Evolutionary conservation across 1,140 invertebrate genomes (phyloP).

Genomic region (Diachasmimorpha longicaudata): DNA sequence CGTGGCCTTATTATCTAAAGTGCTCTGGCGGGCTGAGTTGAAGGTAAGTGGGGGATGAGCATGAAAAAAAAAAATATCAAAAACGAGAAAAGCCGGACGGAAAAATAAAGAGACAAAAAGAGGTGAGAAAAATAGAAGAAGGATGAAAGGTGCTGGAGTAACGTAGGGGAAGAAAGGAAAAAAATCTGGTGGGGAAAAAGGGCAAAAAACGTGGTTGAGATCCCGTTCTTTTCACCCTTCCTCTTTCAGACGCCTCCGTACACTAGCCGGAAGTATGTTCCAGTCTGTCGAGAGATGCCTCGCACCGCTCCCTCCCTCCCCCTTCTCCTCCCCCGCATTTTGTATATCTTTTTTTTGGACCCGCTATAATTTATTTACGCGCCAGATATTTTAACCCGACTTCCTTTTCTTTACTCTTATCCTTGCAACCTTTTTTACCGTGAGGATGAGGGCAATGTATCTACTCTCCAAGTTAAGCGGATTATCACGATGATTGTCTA

Average conservation of each 20-base stretch:
- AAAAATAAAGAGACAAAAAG: constrained; percentile 21
- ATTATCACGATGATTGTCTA: constrained; percentile 29
- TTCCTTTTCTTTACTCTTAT: constrained; percentile 30
- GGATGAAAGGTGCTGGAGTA: constrained; percentile 20
- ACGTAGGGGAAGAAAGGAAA: constrained; percentile 5
- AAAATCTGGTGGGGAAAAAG: constrained; percentile 15
- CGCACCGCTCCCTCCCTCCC: neutral
- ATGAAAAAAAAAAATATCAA: constrained; percentile 25
- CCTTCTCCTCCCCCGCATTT: neutral
- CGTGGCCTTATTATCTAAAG: constrained; percentile 65
- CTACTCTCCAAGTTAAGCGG: constrained; percentile 24
- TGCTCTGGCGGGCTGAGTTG: constrained; percentile 49
- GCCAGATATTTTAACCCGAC: constrained; percentile 30
- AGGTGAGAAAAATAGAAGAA: constrained; percentile 11
- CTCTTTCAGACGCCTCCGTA: constrained; percentile 11
- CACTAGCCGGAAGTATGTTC: constrained; percentile 28
- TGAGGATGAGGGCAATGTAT: neutral
- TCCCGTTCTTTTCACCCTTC: constrained; percentile 11
- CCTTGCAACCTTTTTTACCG: constrained; percentile 16
- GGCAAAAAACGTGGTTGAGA: constrained; percentile 22
- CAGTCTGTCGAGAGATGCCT: constrained; percentile 30
- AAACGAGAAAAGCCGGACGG: constrained; percentile 27
- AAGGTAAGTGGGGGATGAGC: constrained; percentile 25
- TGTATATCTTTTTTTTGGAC: constrained; percentile 9
- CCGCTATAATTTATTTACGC: constrained; percentile 34